Percentiles rank a stretch among this genome's conserved stretches.
phyloP scores from a whole-genome alignment of 2,113 vertebrate species.

The Sterrhoptilus dennistouni region DNA sequence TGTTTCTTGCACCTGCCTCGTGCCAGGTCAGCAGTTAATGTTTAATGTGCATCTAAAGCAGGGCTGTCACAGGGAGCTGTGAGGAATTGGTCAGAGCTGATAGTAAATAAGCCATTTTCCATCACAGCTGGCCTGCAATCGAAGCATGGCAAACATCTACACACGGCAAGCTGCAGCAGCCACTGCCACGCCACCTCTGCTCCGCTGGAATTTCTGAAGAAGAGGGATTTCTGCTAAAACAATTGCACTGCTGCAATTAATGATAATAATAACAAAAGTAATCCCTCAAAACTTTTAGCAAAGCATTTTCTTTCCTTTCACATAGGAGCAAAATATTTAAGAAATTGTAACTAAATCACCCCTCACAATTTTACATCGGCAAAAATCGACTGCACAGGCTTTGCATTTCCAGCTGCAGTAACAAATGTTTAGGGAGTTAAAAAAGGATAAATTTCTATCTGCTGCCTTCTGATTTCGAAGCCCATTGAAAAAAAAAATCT shows the following conservation, averaged over 20 bases:
- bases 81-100: neutral
- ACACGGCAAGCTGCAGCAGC: neutral
- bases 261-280: neutral
- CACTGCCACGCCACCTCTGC: neutral
- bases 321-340: neutral
- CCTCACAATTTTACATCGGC: neutral
- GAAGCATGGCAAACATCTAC: neutral
- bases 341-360: neutral
- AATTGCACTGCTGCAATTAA: neutral
- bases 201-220: neutral
- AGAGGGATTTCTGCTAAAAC: neutral
- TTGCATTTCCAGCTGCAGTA: neutral
- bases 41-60: neutral
- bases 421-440: neutral
- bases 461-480: neutral
- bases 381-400: neutral
- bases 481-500: neutral
- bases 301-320: neutral
- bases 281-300: neutral
- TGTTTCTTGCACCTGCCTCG: neutral
- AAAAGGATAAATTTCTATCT: neutral
- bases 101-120: conserved; percentile 14
- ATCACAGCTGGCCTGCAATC: conserved; percentile 1
- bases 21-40: conserved; percentile 7
- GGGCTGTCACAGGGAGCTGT: neutral